phyloP scores from a whole-genome alignment of 2,888 invertebrate species.

The Drosophila stalkeri region DNA sequence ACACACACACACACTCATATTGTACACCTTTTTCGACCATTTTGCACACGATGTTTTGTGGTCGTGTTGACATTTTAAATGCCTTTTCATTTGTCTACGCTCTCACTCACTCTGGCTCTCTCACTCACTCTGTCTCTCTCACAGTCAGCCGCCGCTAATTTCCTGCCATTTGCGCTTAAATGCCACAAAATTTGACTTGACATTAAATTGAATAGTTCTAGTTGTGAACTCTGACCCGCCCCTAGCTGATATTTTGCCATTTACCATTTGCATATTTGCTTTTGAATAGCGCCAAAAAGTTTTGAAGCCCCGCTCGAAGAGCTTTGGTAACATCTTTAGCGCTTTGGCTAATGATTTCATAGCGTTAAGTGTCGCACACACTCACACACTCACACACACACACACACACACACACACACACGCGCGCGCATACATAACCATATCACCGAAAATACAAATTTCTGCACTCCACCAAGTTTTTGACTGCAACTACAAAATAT shows the following conservation, averaged over 20 bases:
- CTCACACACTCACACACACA: constrained; percentile 1
- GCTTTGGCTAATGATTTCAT: constrained; percentile 50
- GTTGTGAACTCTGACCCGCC: constrained; percentile 34
- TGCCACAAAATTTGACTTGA: constrained; percentile 57
- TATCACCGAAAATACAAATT: neutral
- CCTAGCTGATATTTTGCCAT: constrained; percentile 13
- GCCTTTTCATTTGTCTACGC: constrained; percentile 74
- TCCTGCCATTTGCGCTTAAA: constrained; percentile 71
- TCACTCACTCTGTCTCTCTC: neutral
- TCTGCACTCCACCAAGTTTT: constrained; percentile 45
- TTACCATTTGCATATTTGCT: constrained; percentile 39
- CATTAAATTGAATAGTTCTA: constrained; percentile 59
- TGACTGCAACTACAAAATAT: constrained; percentile 66
- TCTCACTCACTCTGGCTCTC: constrained; percentile 6
- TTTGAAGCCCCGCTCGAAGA: constrained; percentile 9
- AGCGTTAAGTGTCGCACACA: constrained; percentile 40
- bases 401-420: neutral
- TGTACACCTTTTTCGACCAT: constrained; percentile 75
- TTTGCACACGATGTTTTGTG: constrained; percentile 78
- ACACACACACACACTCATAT: constrained; percentile 21
- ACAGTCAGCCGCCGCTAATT: constrained; percentile 65
- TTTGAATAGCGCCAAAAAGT: constrained; percentile 53
- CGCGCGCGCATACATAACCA: too few relatives aligned
- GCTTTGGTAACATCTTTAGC: constrained; percentile 47
- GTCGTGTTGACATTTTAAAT: constrained; percentile 80